Base-by-base conservation (phyloP, 2,888 invertebrate species). In the Orthosia gothica region DNA sequence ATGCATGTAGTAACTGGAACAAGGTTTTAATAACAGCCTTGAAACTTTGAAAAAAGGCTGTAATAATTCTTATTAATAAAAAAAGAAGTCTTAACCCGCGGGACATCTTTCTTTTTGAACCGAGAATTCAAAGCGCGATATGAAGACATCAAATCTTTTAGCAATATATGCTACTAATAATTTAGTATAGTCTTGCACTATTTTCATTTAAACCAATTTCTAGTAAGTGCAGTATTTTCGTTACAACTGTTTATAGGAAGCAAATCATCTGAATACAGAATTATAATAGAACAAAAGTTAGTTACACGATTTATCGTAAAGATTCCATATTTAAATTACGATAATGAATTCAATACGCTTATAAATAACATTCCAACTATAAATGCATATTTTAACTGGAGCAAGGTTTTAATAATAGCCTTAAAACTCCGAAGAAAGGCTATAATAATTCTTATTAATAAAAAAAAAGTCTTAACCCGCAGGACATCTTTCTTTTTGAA, bases 11-110 rank as follows among this genome's bases (percentile, higher is more conserved):
- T 52, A 79, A 69, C 23, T 82, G 32, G 58, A 59, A 70, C 70
- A 67, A 75, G 76, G 66, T 76, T 66, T n/a, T n/a, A 54, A 63
- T 70, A 55, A 55, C 52, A 76, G 62, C 78, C 79, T 74, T 63
- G 32, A 45, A 9, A 55, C 13, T 76, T 15, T 13, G 20, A 49
- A 67, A 63, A 57, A 32, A 74, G 20, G 20, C 26, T 18, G 5
- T 11, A 59, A 40, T 23, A 7, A 45, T 40, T 54, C 16, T 45
- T 20, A 23, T n/a, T 16, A 7, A 47, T 40, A 79, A 40, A 26
- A 40, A 26, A 57, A 40, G 52, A 40, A 16, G 5, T 32, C 47
- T 52, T 32, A 23, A 54, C 13, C n/a, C 23, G 9, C 15, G 12
- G 9, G 16, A 5, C 12, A 26, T 32, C 40, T 61, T 52, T 68